These are phyloP conservation scores for Oenanthe oenanthe DNA, from an alignment of 2,113 vertebrate genomes.

Conservation along the genomic window DNA sequence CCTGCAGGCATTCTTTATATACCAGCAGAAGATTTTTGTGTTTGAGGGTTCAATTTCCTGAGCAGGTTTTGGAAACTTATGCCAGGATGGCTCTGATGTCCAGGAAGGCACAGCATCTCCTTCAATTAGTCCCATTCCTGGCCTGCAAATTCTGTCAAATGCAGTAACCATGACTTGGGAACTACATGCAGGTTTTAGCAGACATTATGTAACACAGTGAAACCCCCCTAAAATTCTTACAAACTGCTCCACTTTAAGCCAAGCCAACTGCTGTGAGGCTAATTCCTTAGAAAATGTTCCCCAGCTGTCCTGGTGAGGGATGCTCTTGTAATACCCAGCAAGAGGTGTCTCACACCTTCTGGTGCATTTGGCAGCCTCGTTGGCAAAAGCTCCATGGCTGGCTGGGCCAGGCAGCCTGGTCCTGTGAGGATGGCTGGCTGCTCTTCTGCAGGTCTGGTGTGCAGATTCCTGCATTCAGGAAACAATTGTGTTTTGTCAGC, in stretches of 20 bases:
- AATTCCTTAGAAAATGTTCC: neutral
- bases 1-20: neutral
- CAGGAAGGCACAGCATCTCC: neutral
- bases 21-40: neutral
- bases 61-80: neutral
- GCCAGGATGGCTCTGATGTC: neutral
- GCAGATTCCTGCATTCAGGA: neutral
- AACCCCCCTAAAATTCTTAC: neutral
- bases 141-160: neutral
- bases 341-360: neutral
- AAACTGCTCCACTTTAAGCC: neutral
- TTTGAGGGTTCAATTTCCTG: neutral
- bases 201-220: neutral
- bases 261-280: neutral
- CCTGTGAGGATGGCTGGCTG: neutral
- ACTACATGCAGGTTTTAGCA: neutral
- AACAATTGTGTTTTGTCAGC: neutral
- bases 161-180: neutral
- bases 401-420: neutral
- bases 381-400: neutral
- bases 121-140: neutral
- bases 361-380: neutral
- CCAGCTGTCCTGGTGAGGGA: neutral
- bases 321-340: neutral
- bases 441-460: neutral